Base-by-base conservation (phyloP, 1,140 invertebrate species). In the Drosophila parvula region DNA sequence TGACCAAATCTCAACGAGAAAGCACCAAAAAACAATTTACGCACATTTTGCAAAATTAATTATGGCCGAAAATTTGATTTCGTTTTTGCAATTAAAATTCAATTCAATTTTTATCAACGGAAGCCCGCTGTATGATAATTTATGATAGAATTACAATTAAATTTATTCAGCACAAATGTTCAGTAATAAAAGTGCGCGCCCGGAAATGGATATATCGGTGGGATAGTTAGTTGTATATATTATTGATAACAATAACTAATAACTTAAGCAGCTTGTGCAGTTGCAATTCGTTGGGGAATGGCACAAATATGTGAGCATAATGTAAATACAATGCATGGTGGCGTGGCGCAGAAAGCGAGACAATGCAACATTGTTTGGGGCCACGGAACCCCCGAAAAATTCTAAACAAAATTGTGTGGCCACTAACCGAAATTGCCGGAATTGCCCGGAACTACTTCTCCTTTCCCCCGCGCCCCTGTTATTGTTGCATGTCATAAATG, bases 401-500 rank as follows among this genome's bases (percentile, higher is more conserved):
- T 86, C 81, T 81, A 85, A 85, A 81, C 81, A 86, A 86, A 78
- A 86, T 78, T 79, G 78, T 79, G 78, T 84, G 82, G 70, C 79
- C 82, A 85, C 82, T 85, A 85, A 85, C 69, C 65, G 75, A 85
- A 85, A 85, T 85, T 85, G 83, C 75, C n/a, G n/a, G n/a, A n/a
- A n/a, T n/a, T n/a, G n/a, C 16, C 22, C 22, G 11, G 5, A 1
- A 18, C n/a, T 7, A 5, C 8, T 44, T 11, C 5, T 16, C 8
- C 10, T 10, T 16, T 16, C n/a, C 38, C 56, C 55, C 61, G 55
- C 57, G 18, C 61, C 50, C 40, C 50, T 67, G 70, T 81, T 86
- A 89, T 89, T 88, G 79, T 89, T 86, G 79, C 69, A 83, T 83
- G 83, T 83, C 83, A 86, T 86, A 86, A 86, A 86, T 89, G 84